phyloP scores from a whole-genome alignment of 2,113 vertebrate species.

The Ifrita kowaldi region DNA sequence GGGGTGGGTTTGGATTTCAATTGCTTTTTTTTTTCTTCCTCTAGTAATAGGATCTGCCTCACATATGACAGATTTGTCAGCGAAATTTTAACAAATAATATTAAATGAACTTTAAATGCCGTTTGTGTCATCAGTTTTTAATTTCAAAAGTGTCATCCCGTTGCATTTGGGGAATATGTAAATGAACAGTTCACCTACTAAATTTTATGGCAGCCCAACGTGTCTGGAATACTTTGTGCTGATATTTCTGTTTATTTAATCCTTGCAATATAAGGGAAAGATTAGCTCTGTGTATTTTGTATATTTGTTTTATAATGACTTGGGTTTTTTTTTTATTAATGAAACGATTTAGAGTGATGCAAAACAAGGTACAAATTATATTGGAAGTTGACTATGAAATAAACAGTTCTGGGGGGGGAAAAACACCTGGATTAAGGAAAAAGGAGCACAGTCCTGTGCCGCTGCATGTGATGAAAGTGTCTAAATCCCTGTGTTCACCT shows the following conservation, averaged over 20 bases:
- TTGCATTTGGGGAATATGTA: slow-evolving; percentile 41
- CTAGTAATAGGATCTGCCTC: slow-evolving; percentile 33
- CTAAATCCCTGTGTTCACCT: background rate
- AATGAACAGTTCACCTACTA: slow-evolving; percentile 26
- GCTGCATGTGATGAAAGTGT: background rate
- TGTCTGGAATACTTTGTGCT: slow-evolving; percentile 45
- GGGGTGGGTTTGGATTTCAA: slow-evolving; percentile 20
- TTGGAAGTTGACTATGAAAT: background rate
- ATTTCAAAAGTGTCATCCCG: slow-evolving; percentile 50
- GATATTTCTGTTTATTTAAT: slow-evolving; percentile 53
- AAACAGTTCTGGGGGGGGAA: accelerated
- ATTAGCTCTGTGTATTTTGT: slow-evolving; percentile 8
- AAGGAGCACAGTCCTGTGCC: background rate
- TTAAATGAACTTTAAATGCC: slow-evolving; percentile 55
- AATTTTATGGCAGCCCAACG: slow-evolving; percentile 20
- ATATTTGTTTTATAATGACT: slow-evolving; percentile 29
- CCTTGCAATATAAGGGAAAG: slow-evolving; percentile 4
- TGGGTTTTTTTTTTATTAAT: background rate
- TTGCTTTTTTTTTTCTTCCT: background rate
- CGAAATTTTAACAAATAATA: slow-evolving; percentile 51
- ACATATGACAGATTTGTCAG: slow-evolving; percentile 15
- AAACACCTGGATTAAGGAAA: background rate
- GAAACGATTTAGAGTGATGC: slow-evolving; percentile 29
- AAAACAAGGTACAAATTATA: background rate
- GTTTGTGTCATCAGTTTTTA: slow-evolving; percentile 55